Base-by-base conservation (phyloP, 2,888 invertebrate species). In the Nudaria mundana region DNA sequence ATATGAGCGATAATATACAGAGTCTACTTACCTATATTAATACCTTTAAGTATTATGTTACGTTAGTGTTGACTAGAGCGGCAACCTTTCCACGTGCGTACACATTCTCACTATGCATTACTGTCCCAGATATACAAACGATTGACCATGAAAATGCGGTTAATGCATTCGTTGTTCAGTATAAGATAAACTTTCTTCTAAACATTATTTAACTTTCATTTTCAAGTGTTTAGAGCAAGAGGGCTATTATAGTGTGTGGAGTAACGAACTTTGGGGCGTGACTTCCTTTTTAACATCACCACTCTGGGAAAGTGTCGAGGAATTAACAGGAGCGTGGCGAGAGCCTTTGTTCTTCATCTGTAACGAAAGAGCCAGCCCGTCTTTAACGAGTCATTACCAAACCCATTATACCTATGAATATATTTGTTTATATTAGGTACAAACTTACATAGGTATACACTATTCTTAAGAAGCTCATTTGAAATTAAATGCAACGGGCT, bases 281-380 rank as follows among this genome's bases (percentile, higher is more conserved):
- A 87, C 87, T 86, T 87, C 87, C 87, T 81, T 73, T 84, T 87
- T 82, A 86, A 78, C 78, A 65, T 66, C 56, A 54, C 39, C 37
- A 59, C 71, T 73, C 66, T 81, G 81, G 75, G 83, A 83, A 84
- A 83, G 79, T 76, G 73, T 70, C 60, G 63, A 68, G 59, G 72
- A 78, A 77, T 76, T 76, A 81, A 79, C 78, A 83, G 80, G 75
- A 78, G 76, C 78, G 79, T 75, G 52, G 71, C 75, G 66, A 64
- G 57, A 42, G 43, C 63, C 73, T 82, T 84, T 86, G 86, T 84
- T 82, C 76, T 74, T 51, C 63, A 50, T 57, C 70, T 76, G 72
- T 66, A 68, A 73, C 70, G 61, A 73, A 73, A 68, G 56, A 64
- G 56, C 61, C 52, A 61, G 52, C 48, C 44, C 40, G 44, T 22